Evolutionary conservation across 2,888 invertebrate species (phyloP).

Genomic region (Volucella inflata): DNA sequence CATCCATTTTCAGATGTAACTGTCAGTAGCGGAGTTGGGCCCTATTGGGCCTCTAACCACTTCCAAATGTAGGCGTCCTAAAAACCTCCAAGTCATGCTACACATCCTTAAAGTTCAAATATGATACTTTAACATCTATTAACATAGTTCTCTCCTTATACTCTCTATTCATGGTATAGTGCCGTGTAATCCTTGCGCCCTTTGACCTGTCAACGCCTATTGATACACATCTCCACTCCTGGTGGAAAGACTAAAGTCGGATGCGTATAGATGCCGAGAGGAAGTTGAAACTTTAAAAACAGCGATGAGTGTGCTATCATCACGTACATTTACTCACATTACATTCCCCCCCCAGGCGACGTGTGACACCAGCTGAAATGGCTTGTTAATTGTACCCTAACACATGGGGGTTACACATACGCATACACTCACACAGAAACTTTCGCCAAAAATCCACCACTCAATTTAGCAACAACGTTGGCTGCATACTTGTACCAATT

Average conservation of each 20-base stretch:
- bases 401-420: slow-evolving; percentile 26
- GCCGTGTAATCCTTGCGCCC: background rate
- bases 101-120: too few species aligned
- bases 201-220: background rate
- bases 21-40: too few species aligned
- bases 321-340: slow-evolving; percentile 65
- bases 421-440: background rate
- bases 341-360: slow-evolving; percentile 36
- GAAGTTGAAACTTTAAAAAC: slow-evolving; percentile 48
- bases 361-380: slow-evolving; percentile 68
- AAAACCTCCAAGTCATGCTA: too few species aligned
- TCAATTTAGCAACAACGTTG: slow-evolving; percentile 56
- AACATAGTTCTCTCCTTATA: too few species aligned
- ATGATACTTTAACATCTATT: too few species aligned
- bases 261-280: slow-evolving; percentile 35
- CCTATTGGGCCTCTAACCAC: too few species aligned
- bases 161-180: background rate
- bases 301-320: slow-evolving; percentile 39
- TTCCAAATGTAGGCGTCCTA: too few species aligned
- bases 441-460: slow-evolving; percentile 42
- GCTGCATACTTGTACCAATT: background rate
- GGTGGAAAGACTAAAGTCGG: slow-evolving; percentile 22
- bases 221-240: slow-evolving; percentile 5
- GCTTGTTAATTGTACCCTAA: slow-evolving; percentile 68
- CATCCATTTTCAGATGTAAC: too few species aligned